phyloP scores from a whole-genome alignment of 2,888 invertebrate genomes.

The Leptinotarsa juncta region DNA sequence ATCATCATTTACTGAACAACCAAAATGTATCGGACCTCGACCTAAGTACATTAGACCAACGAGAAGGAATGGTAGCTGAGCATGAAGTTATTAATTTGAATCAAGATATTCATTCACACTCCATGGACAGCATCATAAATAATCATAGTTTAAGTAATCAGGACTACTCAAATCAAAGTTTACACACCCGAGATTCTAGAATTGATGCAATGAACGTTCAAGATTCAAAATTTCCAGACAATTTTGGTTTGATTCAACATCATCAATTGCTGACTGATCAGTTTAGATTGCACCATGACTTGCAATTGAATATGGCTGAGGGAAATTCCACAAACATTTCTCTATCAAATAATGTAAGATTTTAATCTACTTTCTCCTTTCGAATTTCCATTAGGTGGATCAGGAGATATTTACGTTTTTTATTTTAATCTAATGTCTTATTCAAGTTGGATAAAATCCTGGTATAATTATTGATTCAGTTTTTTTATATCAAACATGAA shows the following conservation, averaged over 20 bases:
- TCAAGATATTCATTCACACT: slow-evolving; percentile 56
- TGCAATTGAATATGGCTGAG: slow-evolving; percentile 45
- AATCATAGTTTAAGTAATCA: slow-evolving; percentile 60
- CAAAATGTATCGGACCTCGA: slow-evolving; percentile 59
- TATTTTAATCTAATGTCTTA: no score
- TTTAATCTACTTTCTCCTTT: background rate
- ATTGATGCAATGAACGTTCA: slow-evolving; percentile 43
- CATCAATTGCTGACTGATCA: slow-evolving; percentile 57
- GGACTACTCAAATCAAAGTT: slow-evolving; percentile 60
- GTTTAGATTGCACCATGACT: slow-evolving; percentile 52
- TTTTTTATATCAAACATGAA: no score
- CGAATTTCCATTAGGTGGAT: no score
- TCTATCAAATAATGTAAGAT: slow-evolving; percentile 41
- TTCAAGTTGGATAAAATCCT: no score
- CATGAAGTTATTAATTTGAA: slow-evolving; percentile 59
- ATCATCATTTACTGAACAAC: slow-evolving; percentile 56
- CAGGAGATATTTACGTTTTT: no score
- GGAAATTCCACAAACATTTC: slow-evolving; percentile 32
- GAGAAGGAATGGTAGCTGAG: slow-evolving; percentile 58
- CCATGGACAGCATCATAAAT: slow-evolving; percentile 60
- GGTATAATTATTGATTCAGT: no score
- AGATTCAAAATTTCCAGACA: slow-evolving; percentile 54
- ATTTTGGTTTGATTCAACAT: slow-evolving; percentile 58
- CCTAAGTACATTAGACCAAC: slow-evolving; percentile 55
- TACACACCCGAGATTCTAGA: slow-evolving; percentile 54